A percentile compares a stretch with the other conserved stretches of the same genome.
Evolutionary conservation across 1,140 invertebrate genomes (phyloP).

Genomic region (Apis dorsata): DNA sequence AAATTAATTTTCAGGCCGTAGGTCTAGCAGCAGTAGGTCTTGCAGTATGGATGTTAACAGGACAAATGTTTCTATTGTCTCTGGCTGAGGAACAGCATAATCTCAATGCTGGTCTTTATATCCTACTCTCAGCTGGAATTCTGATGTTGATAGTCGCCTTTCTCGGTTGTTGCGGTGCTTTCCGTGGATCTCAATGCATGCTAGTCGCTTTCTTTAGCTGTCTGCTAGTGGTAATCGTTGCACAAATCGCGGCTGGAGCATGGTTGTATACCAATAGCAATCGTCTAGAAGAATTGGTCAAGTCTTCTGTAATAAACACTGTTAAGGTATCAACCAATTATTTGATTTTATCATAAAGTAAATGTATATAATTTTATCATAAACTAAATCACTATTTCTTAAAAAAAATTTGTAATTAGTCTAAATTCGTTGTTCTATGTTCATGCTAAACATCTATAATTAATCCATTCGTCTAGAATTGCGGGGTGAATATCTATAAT

Average conservation of each 20-base stretch:
- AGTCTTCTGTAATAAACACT: conserved; percentile 83
- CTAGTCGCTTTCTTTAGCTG: conserved; percentile 89
- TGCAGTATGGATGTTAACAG: conserved; percentile 89
- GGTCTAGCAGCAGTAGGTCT: conserved; percentile 85
- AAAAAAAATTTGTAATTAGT: conserved; percentile 27
- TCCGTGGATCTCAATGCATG: conserved; percentile 92
- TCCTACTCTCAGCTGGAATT: conserved; percentile 88
- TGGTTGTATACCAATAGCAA: conserved; percentile 87
- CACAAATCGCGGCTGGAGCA: conserved; percentile 86
- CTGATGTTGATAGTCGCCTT: conserved; percentile 92
- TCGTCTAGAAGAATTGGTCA: conserved; percentile 83
- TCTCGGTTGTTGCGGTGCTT: conserved; percentile 94
- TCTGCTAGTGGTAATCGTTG: conserved; percentile 88
- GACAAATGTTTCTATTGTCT: conserved; percentile 87
- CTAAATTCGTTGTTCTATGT: background rate
- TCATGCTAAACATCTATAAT: conserved; percentile 13
- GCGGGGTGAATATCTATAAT: conserved; percentile 13
- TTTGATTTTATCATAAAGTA: background rate
- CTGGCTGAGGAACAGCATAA: conserved; percentile 85
- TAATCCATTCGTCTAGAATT: conserved; percentile 9
- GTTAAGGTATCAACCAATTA: conserved; percentile 77
- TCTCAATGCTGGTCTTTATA: conserved; percentile 86
- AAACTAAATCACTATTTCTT: background rate
- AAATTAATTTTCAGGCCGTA: conserved; percentile 83
- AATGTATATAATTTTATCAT: background rate